phyloP scores from a whole-genome alignment of 2,888 invertebrate genomes.

The Nomada ferruginata region DNA sequence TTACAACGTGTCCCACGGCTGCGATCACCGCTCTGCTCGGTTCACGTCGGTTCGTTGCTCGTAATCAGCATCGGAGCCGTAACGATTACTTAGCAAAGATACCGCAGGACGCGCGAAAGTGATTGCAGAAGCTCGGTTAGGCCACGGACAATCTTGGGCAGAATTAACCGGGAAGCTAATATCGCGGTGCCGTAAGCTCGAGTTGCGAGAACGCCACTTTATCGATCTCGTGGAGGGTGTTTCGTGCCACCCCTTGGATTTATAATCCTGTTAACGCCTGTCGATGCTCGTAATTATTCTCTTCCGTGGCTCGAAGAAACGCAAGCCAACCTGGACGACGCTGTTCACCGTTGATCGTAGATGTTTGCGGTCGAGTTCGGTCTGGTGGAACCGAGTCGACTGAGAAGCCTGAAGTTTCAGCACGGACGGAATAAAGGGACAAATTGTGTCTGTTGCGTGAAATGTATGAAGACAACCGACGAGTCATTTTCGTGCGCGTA shows the following conservation, averaged over 20 bases:
- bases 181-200: conserved; percentile 44
- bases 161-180: conserved; percentile 52
- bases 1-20: conserved; percentile 10
- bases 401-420: no score
- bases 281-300: conserved; percentile 44
- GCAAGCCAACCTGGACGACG: background rate
- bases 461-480: no score
- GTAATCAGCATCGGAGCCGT: conserved; percentile 52
- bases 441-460: no score
- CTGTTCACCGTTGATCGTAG: background rate
- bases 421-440: background rate
- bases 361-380: background rate
- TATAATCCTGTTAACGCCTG: conserved; percentile 46
- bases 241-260: conserved; percentile 25
- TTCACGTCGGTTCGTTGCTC: background rate
- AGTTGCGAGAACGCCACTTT: conserved; percentile 19
- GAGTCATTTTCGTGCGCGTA: no score
- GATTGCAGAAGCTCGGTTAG: conserved; percentile 66
- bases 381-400: background rate
- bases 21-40: background rate
- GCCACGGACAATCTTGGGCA: conserved; percentile 49
- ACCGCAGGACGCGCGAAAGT: conserved; percentile 52
- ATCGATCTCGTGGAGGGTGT: conserved; percentile 32
- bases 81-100: conserved; percentile 65
- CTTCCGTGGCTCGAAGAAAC: background rate